phyloP scores from a whole-genome alignment of 2,888 invertebrate genomes.

The Corbicula japonica region DNA sequence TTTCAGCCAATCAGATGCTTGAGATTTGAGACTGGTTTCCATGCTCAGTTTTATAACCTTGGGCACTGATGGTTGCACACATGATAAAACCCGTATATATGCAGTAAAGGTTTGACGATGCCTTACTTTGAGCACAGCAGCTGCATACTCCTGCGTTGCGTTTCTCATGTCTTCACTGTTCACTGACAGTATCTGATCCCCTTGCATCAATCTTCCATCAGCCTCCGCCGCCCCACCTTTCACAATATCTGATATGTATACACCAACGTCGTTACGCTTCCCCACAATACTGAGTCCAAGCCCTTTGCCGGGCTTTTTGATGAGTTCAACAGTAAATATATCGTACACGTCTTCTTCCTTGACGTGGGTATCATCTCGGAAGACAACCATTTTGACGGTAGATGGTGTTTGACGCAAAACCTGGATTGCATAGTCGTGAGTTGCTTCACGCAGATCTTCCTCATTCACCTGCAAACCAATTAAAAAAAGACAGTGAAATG shows the following conservation, averaged over 20 bases:
- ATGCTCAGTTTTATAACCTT: too few relatives aligned
- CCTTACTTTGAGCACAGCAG: slow-evolving; percentile 92
- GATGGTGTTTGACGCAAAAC: slow-evolving; percentile 93
- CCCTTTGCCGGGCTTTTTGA: slow-evolving; percentile 94
- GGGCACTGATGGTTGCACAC: too few relatives aligned
- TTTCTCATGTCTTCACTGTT: slow-evolving; percentile 92
- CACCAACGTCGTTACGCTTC: slow-evolving; percentile 91
- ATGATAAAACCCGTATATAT: too few relatives aligned
- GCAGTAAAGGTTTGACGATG: neutral
- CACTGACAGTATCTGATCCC: slow-evolving; percentile 95
- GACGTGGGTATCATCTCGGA: slow-evolving; percentile 88
- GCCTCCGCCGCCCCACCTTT: slow-evolving; percentile 94
- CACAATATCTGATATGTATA: slow-evolving; percentile 97
- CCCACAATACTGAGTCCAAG: slow-evolving; percentile 92
- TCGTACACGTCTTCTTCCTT: slow-evolving; percentile 90
- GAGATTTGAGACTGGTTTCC: too few relatives aligned
- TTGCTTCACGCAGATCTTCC: slow-evolving; percentile 92
- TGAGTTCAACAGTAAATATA: slow-evolving; percentile 90
- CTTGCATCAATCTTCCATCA: slow-evolving; percentile 96
- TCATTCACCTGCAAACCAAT: slow-evolving; percentile 90
- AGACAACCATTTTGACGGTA: slow-evolving; percentile 93
- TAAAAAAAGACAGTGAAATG: too few relatives aligned
- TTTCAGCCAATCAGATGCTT: too few relatives aligned
- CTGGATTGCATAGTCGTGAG: slow-evolving; percentile 91
- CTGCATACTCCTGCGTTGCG: slow-evolving; percentile 92